Evolutionary conservation across 2,888 invertebrate genomes (phyloP), one percentile per base, ranked within the genome.

Genomic region (Rhingia rostrata): DNA sequence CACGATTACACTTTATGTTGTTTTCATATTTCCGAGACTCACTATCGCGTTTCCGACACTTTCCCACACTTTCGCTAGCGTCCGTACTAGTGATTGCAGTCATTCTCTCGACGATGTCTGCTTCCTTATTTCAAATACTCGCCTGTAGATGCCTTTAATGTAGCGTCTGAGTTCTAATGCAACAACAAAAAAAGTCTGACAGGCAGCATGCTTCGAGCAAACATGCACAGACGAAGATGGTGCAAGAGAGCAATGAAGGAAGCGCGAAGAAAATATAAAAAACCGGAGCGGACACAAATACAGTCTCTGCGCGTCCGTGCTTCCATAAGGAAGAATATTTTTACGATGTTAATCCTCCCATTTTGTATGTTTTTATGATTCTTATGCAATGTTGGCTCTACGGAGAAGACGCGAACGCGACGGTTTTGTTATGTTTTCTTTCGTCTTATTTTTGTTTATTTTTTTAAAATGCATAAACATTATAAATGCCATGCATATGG

Each of bases 321-420:
- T 61, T 75, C 74, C 75, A 84, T 80, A 75, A 79, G 84, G 84
- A 84, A 84, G 84, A 84, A 84, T 56, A 80, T 75, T 84, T 84
- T 84, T 84, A 80, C 84, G 84, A 70, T 61, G 51, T 70, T 70
- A 80, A 84, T 84, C 80, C 80, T 84, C 84, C 80, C 79, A 73
- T 79, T 80, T 80, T 61, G 66, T 70, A 80, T 74, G 84, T 84
- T 84, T 80, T 80, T 75, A 84, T 84, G 74, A 70, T 70, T 84
- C 74, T 84, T 84, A 80, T 84, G 80, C 80, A 84, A 84, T 61
- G 66, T 53, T 54, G 47, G 45, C 58, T 47, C 6, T 22, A 22
- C 60, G 30, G 9, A 41, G n/a, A 7, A 49, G 47, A 14, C 39
- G 49, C 14, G 6, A 6, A 9, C 37, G 49, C 60, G 49, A 53